Conservation (phyloP, 2,888 invertebrate genomes). For the Nebria salina region DNA sequence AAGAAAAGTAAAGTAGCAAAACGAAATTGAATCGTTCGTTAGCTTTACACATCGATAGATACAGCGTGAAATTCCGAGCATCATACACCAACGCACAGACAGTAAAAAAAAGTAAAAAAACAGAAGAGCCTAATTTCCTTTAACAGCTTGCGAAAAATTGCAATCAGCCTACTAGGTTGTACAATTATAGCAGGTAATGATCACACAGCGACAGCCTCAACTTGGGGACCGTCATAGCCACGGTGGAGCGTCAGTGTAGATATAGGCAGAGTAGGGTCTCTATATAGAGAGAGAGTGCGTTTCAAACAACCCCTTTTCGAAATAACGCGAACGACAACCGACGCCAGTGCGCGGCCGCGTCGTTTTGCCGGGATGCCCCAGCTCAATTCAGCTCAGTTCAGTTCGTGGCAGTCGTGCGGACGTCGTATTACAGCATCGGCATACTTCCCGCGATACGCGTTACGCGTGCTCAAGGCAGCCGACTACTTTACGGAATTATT, state of each 20-base stretch:
- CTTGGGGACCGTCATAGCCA: background rate
- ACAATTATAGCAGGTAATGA: constrained; percentile 44
- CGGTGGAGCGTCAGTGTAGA: constrained; percentile 15
- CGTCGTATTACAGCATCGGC: constrained; percentile 14
- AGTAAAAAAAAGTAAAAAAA: constrained; percentile 21
- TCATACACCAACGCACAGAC: background rate
- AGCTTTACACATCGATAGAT: background rate
- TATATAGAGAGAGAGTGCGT: background rate
- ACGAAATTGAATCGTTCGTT: background rate
- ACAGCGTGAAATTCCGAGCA: background rate
- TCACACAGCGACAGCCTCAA: constrained; percentile 19
- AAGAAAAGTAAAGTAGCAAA: background rate
- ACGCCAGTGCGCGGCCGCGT: constrained; percentile 39
- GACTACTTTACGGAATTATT: background rate
- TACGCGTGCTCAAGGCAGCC: background rate
- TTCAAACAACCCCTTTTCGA: constrained; percentile 3
- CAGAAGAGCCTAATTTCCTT: constrained; percentile 39
- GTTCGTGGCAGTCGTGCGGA: constrained; percentile 33
- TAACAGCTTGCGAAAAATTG: constrained; percentile 45
- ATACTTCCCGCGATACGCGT: constrained; percentile 24
- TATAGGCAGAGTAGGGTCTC: background rate
- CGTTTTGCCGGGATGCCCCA: constrained; percentile 45
- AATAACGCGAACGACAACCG: constrained; percentile 14
- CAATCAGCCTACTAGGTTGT: constrained; percentile 38
- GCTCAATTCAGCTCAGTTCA: constrained; percentile 47